phyloP scores from a whole-genome alignment of 1,140 invertebrate genomes.

The Asobara japonica region DNA sequence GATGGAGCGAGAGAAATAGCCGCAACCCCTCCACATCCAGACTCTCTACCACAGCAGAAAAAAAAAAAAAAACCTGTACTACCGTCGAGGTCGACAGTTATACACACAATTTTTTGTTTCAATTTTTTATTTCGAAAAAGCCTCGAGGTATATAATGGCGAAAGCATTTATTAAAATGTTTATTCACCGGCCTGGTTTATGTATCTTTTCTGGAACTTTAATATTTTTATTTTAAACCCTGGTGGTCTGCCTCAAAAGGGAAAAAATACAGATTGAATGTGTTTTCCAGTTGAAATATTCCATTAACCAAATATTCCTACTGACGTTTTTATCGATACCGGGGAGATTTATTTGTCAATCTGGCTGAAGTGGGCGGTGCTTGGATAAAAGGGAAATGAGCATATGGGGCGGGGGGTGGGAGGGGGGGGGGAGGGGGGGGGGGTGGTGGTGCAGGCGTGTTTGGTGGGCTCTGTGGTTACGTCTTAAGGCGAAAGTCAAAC shows the following conservation, averaged over 20 bases:
- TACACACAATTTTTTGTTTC: conserved; percentile 24
- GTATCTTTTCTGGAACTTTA: conserved; percentile 2
- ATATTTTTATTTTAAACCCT: neutral
- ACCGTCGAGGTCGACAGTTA: conserved; percentile 6
- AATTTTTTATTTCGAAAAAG: neutral
- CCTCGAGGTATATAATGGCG: conserved; percentile 11
- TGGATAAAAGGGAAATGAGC: neutral
- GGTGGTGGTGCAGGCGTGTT: conserved; percentile 18
- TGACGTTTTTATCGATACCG: neutral
- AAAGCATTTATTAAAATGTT: conserved; percentile 49
- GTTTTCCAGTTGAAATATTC: conserved; percentile 43
- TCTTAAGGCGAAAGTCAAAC: neutral
- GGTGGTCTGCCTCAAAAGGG: neutral
- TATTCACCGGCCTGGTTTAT: conserved; percentile 34
- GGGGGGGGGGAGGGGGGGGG: neutral
- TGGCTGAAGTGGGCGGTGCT: neutral
- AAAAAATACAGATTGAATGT: conserved; percentile 6
- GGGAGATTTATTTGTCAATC: neutral
- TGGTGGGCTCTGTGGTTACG: neutral
- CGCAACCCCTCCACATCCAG: conserved; percentile 8
- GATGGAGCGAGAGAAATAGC: neutral
- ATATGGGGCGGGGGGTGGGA: neutral
- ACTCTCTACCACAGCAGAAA: neutral
- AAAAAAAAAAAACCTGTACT: conserved; percentile 19
- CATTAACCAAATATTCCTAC: conserved; percentile 25